Evolutionary conservation across 2,797 vertebrate species (phyloP).

Genomic region (Cyprinella venusta): DNA sequence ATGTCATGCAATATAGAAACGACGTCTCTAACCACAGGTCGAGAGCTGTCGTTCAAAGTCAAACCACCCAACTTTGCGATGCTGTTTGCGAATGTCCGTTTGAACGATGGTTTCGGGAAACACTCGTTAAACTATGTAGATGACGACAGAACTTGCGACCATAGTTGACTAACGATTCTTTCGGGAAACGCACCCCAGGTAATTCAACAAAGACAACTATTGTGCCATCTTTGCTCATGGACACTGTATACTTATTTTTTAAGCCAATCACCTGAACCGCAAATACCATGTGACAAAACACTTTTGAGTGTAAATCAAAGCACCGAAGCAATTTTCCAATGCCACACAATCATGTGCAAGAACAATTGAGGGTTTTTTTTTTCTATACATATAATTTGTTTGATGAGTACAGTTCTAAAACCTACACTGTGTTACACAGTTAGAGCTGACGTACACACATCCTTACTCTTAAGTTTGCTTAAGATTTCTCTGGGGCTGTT

Average conservation of each 20-base stretch:
- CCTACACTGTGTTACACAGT: neutral
- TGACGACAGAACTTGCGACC: too few relatives aligned
- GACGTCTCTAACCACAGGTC: too few relatives aligned
- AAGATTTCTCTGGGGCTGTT: conserved; percentile 61
- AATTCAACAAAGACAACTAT: neutral
- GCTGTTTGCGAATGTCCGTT: too few relatives aligned
- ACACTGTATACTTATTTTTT: neutral
- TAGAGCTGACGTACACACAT: conserved; percentile 26
- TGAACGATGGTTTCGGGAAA: too few relatives aligned
- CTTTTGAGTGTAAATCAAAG: neutral
- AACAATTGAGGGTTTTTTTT: too few relatives aligned
- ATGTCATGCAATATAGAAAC: too few relatives aligned
- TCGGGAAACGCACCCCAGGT: too few relatives aligned
- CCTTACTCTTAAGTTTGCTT: conserved; percentile 48
- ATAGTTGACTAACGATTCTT: too few relatives aligned
- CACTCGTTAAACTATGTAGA: too few relatives aligned
- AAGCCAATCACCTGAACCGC: neutral
- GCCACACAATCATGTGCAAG: neutral
- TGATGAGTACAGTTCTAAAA: neutral
- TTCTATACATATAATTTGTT: neutral
- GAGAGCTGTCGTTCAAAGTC: too few relatives aligned
- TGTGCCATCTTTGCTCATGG: neutral
- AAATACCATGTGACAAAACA: neutral
- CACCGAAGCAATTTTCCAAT: neutral
- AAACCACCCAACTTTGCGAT: too few relatives aligned